Base-by-base conservation (phyloP, 2,888 invertebrate genomes). In the Parochlus steinenii region DNA sequence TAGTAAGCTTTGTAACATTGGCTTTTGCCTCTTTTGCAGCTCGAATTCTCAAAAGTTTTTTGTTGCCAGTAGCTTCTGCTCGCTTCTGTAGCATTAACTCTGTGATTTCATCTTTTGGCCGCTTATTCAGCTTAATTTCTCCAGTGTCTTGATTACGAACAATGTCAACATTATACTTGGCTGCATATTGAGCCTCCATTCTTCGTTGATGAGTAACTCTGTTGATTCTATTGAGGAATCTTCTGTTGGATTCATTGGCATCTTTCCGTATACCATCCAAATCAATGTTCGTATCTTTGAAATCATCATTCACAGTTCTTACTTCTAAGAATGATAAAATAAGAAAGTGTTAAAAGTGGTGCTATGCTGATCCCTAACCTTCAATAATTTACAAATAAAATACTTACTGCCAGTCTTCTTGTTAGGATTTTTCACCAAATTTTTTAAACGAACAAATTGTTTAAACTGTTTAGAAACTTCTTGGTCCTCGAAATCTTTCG, bases 401-500 rank as follows among this genome's bases (percentile, higher is more conserved):
- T 26, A 40, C 42, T 16, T 40, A 37, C 22, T 39, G 43, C 26
- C 39, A 42, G 44, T 49, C 48, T 40, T 62, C 41, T 50, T 55
- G 47, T 44, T 56, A 48, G 42, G 41, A 28, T 54, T 47, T 33
- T 53, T 55, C 1, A 61, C 58, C 3, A 51, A 53, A 46, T 70
- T 61, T 40, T 67, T 66, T 1, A 74, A 47, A 42, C 66, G 63
- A 11, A 79, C 73, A 31, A 83, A 56, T 31, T 69, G 62, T 19
- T 63, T 59, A n/a, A 83, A 58, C 42, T 74, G 78, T 42, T 69
- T 73, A 0, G 83, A 78, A 18, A 81, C 55, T n/a, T 72, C 71
- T 52, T 85, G 81, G 3, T 74, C 70, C 42, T 78, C 73, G 3
- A 67, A 63, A 45, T 75, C 66, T 25, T 61, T 61, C 1, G 85